Conservation (phyloP, 2,888 invertebrate species). For the Heliconius cydno region DNA sequence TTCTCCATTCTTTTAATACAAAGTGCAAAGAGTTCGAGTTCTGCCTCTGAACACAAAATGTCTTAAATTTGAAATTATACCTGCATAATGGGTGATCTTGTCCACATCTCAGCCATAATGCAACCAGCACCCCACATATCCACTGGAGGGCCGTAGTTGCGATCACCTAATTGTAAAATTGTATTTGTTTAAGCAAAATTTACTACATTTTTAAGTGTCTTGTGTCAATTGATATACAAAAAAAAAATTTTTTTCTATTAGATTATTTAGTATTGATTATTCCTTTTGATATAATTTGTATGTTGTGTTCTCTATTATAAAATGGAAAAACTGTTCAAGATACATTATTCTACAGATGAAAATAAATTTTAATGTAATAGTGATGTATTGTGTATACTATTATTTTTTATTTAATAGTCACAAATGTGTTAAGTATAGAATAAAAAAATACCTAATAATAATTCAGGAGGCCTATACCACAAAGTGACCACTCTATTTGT, state of each 20-base stretch:
- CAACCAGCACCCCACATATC: constrained; percentile 99
- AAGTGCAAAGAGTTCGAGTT: neutral
- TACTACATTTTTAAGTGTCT: too few relatives aligned
- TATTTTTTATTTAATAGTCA: neutral
- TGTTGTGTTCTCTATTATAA: too few relatives aligned
- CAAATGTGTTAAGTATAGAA: neutral
- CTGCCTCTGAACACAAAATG: neutral
- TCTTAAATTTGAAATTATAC: constrained; percentile 47
- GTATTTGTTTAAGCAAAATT: neutral
- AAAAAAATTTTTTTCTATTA: too few relatives aligned
- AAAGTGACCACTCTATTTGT: constrained; percentile 99
- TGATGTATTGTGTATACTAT: neutral
- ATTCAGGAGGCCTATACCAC: constrained; percentile 92
- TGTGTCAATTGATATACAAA: too few relatives aligned
- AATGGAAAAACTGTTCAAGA: neutral
- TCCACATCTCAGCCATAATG: constrained; percentile 99
- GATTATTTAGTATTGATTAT: too few relatives aligned
- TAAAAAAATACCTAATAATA: constrained; percentile 67
- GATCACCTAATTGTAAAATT: constrained; percentile 82
- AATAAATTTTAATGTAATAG: neutral
- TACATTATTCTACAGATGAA: neutral
- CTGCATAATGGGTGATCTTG: constrained; percentile 95
- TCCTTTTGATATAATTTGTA: too few relatives aligned
- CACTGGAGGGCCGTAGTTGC: constrained; percentile 98
- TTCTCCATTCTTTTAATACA: too few relatives aligned